phyloP scores from a whole-genome alignment of 2,797 vertebrate genomes.

The Chromis chromis region DNA sequence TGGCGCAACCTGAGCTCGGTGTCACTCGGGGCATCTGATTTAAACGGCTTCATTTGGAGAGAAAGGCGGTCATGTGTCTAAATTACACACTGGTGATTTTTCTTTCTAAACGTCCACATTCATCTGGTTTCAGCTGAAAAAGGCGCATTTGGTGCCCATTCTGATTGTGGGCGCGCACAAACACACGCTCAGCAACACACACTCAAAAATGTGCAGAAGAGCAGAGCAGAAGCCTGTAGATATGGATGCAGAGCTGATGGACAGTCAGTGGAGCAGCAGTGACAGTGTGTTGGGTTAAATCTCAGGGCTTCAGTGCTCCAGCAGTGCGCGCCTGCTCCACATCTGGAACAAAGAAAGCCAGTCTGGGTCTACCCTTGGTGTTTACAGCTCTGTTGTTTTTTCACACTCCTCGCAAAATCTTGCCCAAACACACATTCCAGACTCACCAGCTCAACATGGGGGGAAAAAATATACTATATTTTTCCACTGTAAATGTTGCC shows the following conservation, averaged over 20 bases:
- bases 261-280: slow-evolving; percentile 51
- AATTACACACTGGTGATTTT: slow-evolving; percentile 36
- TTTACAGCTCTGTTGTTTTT: slow-evolving; percentile 85
- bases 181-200: neutral
- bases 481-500: slow-evolving; percentile 85
- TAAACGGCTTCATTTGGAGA: slow-evolving; percentile 58
- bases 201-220: slow-evolving; percentile 3
- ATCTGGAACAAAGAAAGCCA: slow-evolving; percentile 83
- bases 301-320: slow-evolving; percentile 32
- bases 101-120: slow-evolving; percentile 15
- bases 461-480: slow-evolving; percentile 68
- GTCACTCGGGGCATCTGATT: slow-evolving; percentile 52
- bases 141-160: slow-evolving; percentile 55
- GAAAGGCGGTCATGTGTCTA: slow-evolving; percentile 34
- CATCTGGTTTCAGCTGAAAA: slow-evolving; percentile 27
- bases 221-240: slow-evolving; percentile 4
- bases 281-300: slow-evolving; percentile 54
- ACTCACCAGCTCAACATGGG: slow-evolving; percentile 80
- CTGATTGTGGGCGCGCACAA: neutral
- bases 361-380: slow-evolving; percentile 78
- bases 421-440: slow-evolving; percentile 83
- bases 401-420: slow-evolving; percentile 81
- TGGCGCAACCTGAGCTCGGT: slow-evolving; percentile 53
- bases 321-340: slow-evolving; percentile 63
- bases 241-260: slow-evolving; percentile 40